phyloP scores from a whole-genome alignment of 2,888 invertebrate species.

The Teleogryllus oceanicus region DNA sequence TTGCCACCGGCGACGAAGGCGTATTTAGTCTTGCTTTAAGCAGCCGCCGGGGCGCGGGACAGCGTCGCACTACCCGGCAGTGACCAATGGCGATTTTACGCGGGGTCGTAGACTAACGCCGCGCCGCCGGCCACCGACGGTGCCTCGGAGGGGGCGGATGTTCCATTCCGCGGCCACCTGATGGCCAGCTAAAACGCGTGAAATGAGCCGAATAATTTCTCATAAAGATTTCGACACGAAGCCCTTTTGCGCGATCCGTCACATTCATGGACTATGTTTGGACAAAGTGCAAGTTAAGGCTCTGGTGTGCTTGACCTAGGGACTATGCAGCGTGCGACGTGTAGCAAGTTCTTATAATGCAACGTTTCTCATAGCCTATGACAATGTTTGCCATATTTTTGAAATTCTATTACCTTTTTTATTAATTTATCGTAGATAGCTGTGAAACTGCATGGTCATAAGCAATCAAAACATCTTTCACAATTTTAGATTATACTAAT shows the following conservation, averaged over 20 bases:
- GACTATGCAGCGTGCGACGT: too few species aligned
- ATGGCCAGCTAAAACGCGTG: not conserved
- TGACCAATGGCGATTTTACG: conserved; percentile 5
- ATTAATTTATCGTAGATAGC: too few species aligned
- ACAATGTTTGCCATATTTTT: too few species aligned
- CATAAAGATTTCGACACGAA: not conserved
- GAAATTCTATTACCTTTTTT: too few species aligned
- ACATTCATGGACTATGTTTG: too few species aligned
- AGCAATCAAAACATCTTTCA: too few species aligned
- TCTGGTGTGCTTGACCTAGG: too few species aligned
- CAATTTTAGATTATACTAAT: too few species aligned
- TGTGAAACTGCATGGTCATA: too few species aligned
- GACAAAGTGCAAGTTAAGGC: too few species aligned
- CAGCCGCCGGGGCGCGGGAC: not conserved
- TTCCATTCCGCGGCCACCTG: not conserved
- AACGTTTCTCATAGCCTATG: too few species aligned
- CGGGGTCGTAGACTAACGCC: not conserved
- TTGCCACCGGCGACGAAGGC: not conserved
- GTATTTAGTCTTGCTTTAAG: conserved; percentile 10
- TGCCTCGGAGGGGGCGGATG: not conserved
- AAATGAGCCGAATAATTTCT: not conserved
- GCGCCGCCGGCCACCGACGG: not conserved
- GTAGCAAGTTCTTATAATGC: too few species aligned
- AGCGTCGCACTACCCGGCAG: not conserved
- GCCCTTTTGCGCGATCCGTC: not conserved